Percentiles rank a stretch among this genome's conserved stretches.
These are phyloP conservation scores for Bombus turneri DNA, from an alignment of 1,140 invertebrate genomes.

Conservation along the genomic window DNA sequence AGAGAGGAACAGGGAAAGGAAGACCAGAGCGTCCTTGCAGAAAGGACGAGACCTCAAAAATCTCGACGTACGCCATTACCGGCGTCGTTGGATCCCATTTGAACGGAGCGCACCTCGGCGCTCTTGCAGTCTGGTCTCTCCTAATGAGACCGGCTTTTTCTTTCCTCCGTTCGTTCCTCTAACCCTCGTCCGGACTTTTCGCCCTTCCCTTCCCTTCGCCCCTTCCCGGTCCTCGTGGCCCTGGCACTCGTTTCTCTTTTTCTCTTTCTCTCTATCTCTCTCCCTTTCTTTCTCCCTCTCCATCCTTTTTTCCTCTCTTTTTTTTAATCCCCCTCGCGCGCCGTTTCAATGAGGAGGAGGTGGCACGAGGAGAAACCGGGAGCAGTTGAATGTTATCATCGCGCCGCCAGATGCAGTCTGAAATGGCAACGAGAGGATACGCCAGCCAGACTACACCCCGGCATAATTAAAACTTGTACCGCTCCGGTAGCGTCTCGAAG, in stretches of 20 bases:
- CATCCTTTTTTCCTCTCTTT: not conserved
- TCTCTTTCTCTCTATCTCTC: conserved; percentile 25
- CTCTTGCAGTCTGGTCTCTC: conserved; percentile 64
- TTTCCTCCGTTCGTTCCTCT: conserved; percentile 53
- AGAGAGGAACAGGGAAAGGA: not conserved
- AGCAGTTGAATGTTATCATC: conserved; percentile 63
- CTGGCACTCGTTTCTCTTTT: conserved; percentile 16
- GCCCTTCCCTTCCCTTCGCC: conserved; percentile 20
- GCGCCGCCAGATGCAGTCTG: conserved; percentile 61
- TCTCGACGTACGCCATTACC: conserved; percentile 65
- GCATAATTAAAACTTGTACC: conserved; percentile 69
- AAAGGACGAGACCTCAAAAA: conserved; percentile 65
- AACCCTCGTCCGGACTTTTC: conserved; percentile 21
- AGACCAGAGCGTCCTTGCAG: conserved; percentile 35
- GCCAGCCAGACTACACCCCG: conserved; percentile 37
- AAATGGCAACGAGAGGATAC: conserved; percentile 57
- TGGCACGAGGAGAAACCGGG: conserved; percentile 41
- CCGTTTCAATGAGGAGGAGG: conserved; percentile 52
- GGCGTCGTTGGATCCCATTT: conserved; percentile 70
- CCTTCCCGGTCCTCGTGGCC: not conserved
- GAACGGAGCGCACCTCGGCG: conserved; percentile 47
- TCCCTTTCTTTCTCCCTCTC: not conserved
- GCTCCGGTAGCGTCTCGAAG: conserved; percentile 42
- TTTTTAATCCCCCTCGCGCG: conserved; percentile 10
- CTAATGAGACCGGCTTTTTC: conserved; percentile 75